A percentile compares a stretch with the other conserved stretches of the same genome.
Conservation (phyloP, 2,888 invertebrate species). For the Cenopis cana region DNA sequence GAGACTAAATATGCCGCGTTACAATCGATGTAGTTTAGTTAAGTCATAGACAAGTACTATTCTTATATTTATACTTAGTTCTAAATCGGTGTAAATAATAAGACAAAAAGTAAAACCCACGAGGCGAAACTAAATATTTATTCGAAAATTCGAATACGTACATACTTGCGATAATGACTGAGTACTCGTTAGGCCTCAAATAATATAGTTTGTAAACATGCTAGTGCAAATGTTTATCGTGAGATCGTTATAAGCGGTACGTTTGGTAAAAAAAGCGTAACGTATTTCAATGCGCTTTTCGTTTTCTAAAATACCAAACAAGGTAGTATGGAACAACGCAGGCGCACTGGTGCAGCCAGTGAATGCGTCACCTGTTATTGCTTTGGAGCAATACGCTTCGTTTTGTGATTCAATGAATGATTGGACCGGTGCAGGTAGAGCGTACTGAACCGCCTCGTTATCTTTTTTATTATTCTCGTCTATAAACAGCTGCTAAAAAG, state of each 20-base stretch:
- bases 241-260: not conserved
- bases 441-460: constrained; percentile 45
- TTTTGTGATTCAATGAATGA: constrained; percentile 69
- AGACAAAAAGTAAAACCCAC: not conserved
- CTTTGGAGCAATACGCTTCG: constrained; percentile 58
- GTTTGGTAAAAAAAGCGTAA: not conserved
- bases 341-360: constrained; percentile 45
- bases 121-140: not conserved
- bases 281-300: not conserved
- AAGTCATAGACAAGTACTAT: not conserved
- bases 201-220: not conserved
- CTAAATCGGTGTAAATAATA: not conserved
- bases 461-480: not conserved
- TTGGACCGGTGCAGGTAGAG: constrained; percentile 53
- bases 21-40: not conserved
- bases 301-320: constrained; percentile 19
- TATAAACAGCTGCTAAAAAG: not conserved
- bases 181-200: not conserved
- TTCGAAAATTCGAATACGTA: not conserved
- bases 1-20: constrained; percentile 18
- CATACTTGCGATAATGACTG: not conserved
- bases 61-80: too few relatives aligned
- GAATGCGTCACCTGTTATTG: constrained; percentile 70
- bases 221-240: not conserved
- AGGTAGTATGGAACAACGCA: constrained; percentile 10